Conservation (phyloP, 64 coral and sea anemone genomes). For the Dendrophyllia cribrosa region DNA sequence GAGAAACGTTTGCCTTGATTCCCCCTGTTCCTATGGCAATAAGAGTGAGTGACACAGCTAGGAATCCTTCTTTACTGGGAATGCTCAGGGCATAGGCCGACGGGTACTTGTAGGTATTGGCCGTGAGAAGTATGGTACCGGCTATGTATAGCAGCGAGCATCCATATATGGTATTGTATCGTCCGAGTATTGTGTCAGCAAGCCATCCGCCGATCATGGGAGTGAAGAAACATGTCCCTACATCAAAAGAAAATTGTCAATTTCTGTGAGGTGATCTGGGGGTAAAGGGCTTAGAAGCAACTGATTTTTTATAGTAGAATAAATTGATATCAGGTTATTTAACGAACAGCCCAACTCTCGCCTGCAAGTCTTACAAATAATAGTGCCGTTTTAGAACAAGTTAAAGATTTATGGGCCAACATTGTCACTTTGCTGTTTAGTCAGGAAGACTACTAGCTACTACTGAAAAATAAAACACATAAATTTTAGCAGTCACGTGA, state of each 20-base stretch:
- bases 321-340: no score
- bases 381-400: no score
- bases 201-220: conserved; percentile 79
- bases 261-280: neutral
- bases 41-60: conserved; percentile 28
- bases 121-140: conserved; percentile 65
- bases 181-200: conserved; percentile 60
- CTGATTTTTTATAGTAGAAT: no score
- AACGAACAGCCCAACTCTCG: no score
- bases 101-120: conserved; percentile 39
- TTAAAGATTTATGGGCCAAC: no score
- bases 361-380: no score
- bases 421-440: no score
- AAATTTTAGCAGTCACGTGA: no score
- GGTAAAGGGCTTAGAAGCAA: neutral
- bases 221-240: conserved; percentile 77
- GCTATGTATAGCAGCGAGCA: conserved; percentile 50
- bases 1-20: conserved; percentile 75
- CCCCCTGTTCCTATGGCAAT: conserved; percentile 64
- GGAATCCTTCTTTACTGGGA: neutral
- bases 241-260: no score
- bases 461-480: no score
- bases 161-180: conserved; percentile 89
- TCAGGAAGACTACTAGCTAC: no score
- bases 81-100: neutral